phyloP scores from a whole-genome alignment of 2,797 vertebrate species.

The Pangasius macronema region DNA sequence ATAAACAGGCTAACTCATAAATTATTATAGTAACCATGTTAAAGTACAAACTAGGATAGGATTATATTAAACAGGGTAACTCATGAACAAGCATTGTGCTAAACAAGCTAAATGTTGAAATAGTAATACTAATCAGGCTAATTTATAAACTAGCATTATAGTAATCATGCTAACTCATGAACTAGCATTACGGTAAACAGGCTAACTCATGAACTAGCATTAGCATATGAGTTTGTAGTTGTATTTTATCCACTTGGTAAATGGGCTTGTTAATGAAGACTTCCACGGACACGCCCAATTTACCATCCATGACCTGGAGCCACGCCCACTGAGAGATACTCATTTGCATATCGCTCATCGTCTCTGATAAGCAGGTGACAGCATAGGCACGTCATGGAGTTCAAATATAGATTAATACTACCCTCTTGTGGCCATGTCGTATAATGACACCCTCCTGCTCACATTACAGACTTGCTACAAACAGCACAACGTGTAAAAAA shows the following conservation, averaged over 20 bases:
- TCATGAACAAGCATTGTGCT: not conserved
- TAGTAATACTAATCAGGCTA: not conserved
- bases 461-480: not conserved
- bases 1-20: not conserved
- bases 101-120: not conserved
- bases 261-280: not conserved
- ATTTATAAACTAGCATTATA: not conserved
- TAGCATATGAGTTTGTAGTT: not conserved
- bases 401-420: constrained; percentile 62
- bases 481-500: constrained; percentile 72
- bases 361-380: not conserved
- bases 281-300: no score
- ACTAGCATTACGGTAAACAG: not conserved
- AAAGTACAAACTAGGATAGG: not conserved
- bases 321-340: not conserved
- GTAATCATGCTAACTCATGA: not conserved
- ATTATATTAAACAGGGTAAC: not conserved
- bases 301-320: no score
- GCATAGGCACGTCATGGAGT: not conserved
- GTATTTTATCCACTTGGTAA: not conserved
- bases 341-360: not conserved
- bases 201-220: not conserved
- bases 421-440: constrained; percentile 61
- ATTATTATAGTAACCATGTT: not conserved
- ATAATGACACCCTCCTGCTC: not conserved